phyloP scores from a whole-genome alignment of 2,888 invertebrate species.

The Pseudeuparius sepicola region DNA sequence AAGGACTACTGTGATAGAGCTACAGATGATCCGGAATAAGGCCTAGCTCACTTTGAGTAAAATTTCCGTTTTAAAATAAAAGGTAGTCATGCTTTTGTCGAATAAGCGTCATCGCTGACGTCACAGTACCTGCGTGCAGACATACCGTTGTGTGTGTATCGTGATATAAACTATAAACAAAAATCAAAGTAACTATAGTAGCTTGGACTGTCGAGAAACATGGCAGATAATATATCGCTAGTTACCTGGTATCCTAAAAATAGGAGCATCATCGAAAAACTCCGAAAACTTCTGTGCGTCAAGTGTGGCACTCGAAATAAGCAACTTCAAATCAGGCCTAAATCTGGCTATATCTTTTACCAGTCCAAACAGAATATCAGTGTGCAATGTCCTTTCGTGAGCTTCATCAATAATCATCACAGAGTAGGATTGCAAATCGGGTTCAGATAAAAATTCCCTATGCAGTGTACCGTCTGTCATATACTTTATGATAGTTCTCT shows the following conservation, averaged over 20 bases:
- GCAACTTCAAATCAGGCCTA: conserved; percentile 78
- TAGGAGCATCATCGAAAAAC: conserved; percentile 98
- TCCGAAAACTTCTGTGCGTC: conserved; percentile 97
- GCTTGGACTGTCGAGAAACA: too few relatives aligned
- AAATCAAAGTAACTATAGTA: too few relatives aligned
- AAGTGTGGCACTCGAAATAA: conserved; percentile 96
- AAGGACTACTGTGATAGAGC: too few relatives aligned
- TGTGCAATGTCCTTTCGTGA: conserved; percentile 95
- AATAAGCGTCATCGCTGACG: too few relatives aligned
- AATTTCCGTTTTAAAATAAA: too few relatives aligned
- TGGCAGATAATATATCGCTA: too few relatives aligned
- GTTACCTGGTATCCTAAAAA: conserved; percentile 85
- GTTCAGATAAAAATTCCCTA: conserved; percentile 94
- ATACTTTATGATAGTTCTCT: conserved; percentile 92
- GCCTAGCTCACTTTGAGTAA: too few relatives aligned
- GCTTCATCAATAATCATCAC: conserved; percentile 99
- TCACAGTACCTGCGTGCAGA: too few relatives aligned
- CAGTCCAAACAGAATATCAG: conserved; percentile 95
- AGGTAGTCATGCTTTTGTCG: too few relatives aligned
- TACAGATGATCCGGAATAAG: too few relatives aligned
- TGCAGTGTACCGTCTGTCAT: conserved; percentile 99
- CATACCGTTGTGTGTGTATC: too few relatives aligned
- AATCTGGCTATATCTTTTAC: conserved; percentile 94
- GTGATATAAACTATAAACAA: too few relatives aligned
- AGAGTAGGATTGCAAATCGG: conserved; percentile 90